Evolutionary conservation across 2,797 vertebrate species (phyloP).

Genomic region (Coilia nasus): DNA sequence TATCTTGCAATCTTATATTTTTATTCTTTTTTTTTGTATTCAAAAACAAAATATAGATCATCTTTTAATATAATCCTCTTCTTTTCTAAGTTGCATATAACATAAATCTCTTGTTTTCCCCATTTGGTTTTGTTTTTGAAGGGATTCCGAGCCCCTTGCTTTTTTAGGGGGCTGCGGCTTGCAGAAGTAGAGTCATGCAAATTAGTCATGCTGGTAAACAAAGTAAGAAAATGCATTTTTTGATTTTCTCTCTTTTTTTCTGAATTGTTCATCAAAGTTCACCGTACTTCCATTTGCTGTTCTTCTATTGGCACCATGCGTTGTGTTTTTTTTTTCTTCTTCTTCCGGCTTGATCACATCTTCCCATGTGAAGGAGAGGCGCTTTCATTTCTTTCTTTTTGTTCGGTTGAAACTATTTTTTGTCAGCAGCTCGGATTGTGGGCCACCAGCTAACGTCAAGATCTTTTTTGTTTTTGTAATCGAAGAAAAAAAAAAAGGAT

Average conservation of each 20-base stretch:
- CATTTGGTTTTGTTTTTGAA: constrained; percentile 59
- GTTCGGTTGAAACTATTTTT: constrained; percentile 40
- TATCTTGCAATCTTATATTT: constrained; percentile 63
- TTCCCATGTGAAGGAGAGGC: constrained; percentile 41
- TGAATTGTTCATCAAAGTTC: constrained; percentile 62
- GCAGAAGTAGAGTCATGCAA: constrained; percentile 77
- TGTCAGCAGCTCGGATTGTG: constrained; percentile 47
- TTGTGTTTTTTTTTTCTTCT: constrained; percentile 44
- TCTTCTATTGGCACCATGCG: constrained; percentile 59
- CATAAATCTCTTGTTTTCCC: constrained; percentile 58
- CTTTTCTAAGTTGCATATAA: constrained; percentile 69
- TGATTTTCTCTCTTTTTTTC: constrained; percentile 54
- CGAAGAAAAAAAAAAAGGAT: constrained; percentile 36
- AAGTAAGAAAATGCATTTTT: constrained; percentile 75
- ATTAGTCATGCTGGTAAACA: constrained; percentile 83
- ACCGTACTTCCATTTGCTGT: constrained; percentile 53
- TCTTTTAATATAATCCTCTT: constrained; percentile 57
- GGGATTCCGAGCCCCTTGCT: constrained; percentile 71
- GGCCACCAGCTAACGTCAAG: constrained; percentile 52
- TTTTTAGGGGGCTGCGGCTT: constrained; percentile 71
- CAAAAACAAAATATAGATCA: constrained; percentile 61
- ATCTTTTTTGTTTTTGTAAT: constrained; percentile 43
- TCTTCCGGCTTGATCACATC: constrained; percentile 42
- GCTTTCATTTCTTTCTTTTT: constrained; percentile 23
- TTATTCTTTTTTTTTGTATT: constrained; percentile 58